These are phyloP conservation scores for Poeciliopsis turrubarensis DNA, from an alignment of 2,113 vertebrate genomes.

Conservation along the genomic window DNA sequence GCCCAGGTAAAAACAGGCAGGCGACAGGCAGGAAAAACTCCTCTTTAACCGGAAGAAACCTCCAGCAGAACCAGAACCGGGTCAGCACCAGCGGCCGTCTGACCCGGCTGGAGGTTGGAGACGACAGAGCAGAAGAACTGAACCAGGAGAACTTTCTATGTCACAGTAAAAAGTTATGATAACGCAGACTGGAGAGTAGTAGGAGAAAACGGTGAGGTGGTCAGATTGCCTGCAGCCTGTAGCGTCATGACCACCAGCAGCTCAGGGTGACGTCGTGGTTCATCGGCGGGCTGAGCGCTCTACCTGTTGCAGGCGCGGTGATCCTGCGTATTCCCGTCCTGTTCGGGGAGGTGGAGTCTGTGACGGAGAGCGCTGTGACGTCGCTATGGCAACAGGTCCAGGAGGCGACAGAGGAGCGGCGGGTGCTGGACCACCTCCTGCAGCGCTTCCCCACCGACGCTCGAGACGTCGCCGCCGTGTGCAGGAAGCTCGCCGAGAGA, in stretches of 20 bases:
- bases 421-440: constrained; percentile 90
- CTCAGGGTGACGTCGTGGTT: background rate
- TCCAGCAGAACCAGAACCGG: too few species aligned
- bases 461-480: constrained; percentile 89
- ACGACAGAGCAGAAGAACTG: too few species aligned
- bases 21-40: too few species aligned
- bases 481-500: constrained; percentile 88
- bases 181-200: too few species aligned
- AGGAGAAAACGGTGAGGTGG: too few species aligned
- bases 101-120: too few species aligned
- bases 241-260: too few species aligned
- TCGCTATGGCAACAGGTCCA: constrained; percentile 90
- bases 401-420: constrained; percentile 85
- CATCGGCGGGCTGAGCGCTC: background rate
- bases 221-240: too few species aligned
- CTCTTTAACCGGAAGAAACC: too few species aligned
- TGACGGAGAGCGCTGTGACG: constrained; percentile 91
- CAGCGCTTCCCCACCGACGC: constrained; percentile 92
- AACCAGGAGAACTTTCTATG: too few species aligned
- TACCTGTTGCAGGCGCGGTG: constrained; percentile 81
- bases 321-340: constrained; percentile 92
- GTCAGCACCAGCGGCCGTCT: too few species aligned
- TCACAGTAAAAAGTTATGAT: too few species aligned
- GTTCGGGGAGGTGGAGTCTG: constrained; percentile 90
- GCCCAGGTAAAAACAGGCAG: constrained; percentile 81